A percentile compares a stretch with the other conserved stretches of the same genome.
These are phyloP conservation scores for Melinaea marsaeus DNA, from an alignment of 2,888 invertebrate species.

Conservation along the genomic window DNA sequence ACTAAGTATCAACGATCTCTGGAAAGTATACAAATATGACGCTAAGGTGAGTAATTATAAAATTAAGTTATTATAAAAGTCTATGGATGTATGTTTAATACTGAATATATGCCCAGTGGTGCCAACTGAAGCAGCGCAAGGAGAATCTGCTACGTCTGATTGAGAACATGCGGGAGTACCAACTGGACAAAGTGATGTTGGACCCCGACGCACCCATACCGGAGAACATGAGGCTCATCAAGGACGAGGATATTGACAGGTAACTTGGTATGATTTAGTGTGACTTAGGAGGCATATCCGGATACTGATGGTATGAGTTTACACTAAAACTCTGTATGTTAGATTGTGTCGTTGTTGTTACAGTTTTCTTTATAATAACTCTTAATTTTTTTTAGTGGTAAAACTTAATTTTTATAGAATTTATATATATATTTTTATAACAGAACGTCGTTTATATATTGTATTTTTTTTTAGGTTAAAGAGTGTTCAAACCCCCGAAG, in stretches of 20 bases:
- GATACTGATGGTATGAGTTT: no score
- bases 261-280: constrained; percentile 33
- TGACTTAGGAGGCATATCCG: no score
- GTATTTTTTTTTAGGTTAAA: constrained; percentile 70
- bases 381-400: no score
- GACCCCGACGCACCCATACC: constrained; percentile 91
- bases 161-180: constrained; percentile 95
- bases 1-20: constrained; percentile 94
- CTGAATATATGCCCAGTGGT: constrained; percentile 79
- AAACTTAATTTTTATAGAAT: no score
- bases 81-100: background rate
- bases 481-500: constrained; percentile 90
- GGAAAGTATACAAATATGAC: constrained; percentile 98
- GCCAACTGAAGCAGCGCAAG: constrained; percentile 91
- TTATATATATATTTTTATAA: background rate
- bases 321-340: no score
- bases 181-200: constrained; percentile 88
- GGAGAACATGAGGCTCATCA: constrained; percentile 88
- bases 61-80: background rate
- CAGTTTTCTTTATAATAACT: no score
- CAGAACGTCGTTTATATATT: background rate
- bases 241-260: constrained; percentile 91
- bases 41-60: constrained; percentile 80
- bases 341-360: no score
- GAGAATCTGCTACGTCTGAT: constrained; percentile 88